These are phyloP conservation scores for Drosophila mojavensis DNA, from an alignment of 1,140 invertebrate species.

Conservation along the genomic window DNA sequence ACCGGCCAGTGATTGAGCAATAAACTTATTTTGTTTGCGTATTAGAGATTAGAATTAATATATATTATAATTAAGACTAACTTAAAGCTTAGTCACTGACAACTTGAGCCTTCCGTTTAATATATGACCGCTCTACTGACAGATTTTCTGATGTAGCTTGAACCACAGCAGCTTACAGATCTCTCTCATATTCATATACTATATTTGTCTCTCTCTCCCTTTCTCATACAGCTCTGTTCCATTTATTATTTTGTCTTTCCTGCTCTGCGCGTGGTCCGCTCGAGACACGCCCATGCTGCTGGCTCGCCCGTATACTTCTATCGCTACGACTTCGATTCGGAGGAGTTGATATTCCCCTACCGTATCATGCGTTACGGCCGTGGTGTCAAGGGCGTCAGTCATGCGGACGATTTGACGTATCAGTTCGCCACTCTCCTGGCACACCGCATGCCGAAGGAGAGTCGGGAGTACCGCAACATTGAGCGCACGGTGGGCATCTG, in stretches of 20 bases:
- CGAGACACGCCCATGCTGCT: conserved; percentile 71
- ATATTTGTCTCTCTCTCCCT: background rate
- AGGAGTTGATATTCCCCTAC: conserved; percentile 65
- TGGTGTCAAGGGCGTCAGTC: conserved; percentile 84
- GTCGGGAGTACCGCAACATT: conserved; percentile 81
- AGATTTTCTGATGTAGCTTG: background rate
- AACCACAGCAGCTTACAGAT: too few species aligned
- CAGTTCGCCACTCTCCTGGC: conserved; percentile 85
- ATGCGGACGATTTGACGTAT: conserved; percentile 88
- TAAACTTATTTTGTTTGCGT: too few species aligned
- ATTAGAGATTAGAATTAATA: too few species aligned
- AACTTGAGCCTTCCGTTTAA: too few species aligned
- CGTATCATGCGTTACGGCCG: conserved; percentile 82
- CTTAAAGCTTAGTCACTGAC: too few species aligned
- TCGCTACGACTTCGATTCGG: conserved; percentile 84
- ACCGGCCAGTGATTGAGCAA: too few species aligned
- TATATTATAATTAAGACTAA: too few species aligned
- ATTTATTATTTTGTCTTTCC: conserved; percentile 80
- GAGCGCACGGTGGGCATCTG: conserved; percentile 81
- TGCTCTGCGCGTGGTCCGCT: conserved; percentile 76
- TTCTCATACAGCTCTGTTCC: conserved; percentile 63
- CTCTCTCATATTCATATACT: too few species aligned
- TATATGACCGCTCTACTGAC: too few species aligned
- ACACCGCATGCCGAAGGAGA: conserved; percentile 76
- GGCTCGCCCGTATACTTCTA: conserved; percentile 84